Evolutionary conservation across 2,113 vertebrate genomes (phyloP), one percentile per base, ranked within the genome.

Genomic region (Romanogobio albipinnatus): DNA sequence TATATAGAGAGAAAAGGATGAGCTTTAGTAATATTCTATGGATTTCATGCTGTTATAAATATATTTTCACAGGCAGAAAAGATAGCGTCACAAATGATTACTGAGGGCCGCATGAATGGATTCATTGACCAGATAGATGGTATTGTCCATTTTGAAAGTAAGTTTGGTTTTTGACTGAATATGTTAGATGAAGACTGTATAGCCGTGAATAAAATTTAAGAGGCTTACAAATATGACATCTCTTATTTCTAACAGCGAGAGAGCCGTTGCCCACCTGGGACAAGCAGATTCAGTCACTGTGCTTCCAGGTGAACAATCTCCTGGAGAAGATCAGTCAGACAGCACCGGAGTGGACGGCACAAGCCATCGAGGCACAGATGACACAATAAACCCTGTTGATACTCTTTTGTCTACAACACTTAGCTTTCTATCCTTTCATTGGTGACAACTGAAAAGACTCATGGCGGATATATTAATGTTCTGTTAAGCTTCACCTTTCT

Each of bases 51-150:
- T 56, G 53, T 22, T 56, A 22, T 56, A 56, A 26, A 33, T 17
- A n/a, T 84, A 13, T 84, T 79, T 84, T 78, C 82, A 4, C 62
- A 99, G 98, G 98, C 98, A 77, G 98, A 99, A 89, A 99, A 99
- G 91, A 99, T 99, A 1, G 98, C 98, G 24, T 99, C 98, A 14
- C 98, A 99, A 90, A 99, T 99, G 98, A 99, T 99, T 92, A 99
- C 98, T 0, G 98, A 99, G 89, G 97, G 98, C 51, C 97, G 97
- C 33, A 99, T 99, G 98, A 99, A 99, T 2, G 98, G 98, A 89
- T 99, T 99, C 90, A 99, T 99, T 43, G 98, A 99, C 93, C 98
- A 99, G 91, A 99, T 99, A 76, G 98, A 99, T 3, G 94, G 98
- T 89, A 99, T 99, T 47, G 98, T 99, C 86, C 98, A 99, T 92